These are phyloP conservation scores for Perca flavescens DNA, from an alignment of 2,113 vertebrate genomes.

Conservation along the genomic window DNA sequence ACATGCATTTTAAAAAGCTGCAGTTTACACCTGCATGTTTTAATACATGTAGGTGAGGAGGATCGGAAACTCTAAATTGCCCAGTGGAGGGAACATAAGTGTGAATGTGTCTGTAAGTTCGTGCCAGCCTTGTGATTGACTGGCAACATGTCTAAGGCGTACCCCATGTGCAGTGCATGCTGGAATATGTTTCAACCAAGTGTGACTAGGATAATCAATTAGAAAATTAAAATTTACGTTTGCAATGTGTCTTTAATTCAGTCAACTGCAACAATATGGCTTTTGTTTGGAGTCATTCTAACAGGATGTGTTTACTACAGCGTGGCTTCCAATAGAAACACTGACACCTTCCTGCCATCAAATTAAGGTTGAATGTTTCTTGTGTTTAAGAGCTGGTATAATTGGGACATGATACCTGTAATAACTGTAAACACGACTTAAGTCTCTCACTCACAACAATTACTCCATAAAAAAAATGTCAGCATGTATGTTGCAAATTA, in stretches of 20 bases:
- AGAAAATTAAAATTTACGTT: neutral
- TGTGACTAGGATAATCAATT: neutral
- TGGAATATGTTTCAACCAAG: conserved; percentile 2
- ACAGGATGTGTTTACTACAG: neutral
- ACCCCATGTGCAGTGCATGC: neutral
- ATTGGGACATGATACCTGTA: neutral
- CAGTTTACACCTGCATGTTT: neutral
- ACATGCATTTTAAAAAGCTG: neutral
- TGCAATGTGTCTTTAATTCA: neutral
- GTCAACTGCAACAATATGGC: neutral
- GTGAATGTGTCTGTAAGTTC: neutral
- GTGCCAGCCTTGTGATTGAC: neutral
- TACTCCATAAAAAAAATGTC: conserved; percentile 20
- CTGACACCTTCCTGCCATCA: neutral
- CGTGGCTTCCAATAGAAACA: neutral
- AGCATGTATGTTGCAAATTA: conserved; percentile 9
- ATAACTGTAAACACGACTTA: neutral
- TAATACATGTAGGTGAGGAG: neutral
- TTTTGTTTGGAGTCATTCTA: neutral
- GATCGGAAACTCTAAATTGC: conserved; percentile 2
- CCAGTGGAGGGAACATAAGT: neutral
- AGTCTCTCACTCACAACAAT: neutral
- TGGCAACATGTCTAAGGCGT: neutral
- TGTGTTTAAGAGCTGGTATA: neutral
- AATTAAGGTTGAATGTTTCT: neutral